Evolutionary conservation across 2,113 vertebrate species (phyloP), one percentile per base, ranked within the genome.

Genomic region (Peromyscus leucopus): DNA sequence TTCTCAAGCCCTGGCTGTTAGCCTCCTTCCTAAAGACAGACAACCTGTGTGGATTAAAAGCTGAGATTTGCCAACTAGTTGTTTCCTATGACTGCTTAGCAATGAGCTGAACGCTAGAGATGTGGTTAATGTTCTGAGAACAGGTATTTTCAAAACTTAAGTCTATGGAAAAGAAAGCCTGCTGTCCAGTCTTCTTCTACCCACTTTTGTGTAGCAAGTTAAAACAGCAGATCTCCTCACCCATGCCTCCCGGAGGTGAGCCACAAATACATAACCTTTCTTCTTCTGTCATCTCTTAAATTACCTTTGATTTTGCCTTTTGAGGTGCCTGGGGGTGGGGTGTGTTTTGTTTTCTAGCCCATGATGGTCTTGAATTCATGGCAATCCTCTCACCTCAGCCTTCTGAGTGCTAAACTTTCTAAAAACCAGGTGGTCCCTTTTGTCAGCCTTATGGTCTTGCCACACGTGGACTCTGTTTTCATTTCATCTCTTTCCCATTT

Each of bases 131-230:
- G 11, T 74, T 46, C 0, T 13, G 24, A 65, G 48, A 90, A 17
- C 9, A 42, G 71, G 72, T 83, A n/a, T 55, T 75, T 84, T 65
- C 22, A 61, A 95, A 91, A 61, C 92, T 17, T 59, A 89, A 61
- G 28, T 85, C 87, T 4, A 0, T 5, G 76, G 61, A 21, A 33
- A 31, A 39, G 33, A 61, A 65, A 79, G 59, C 15, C 33, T 33
- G 1, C 33, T 33, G 1, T 76, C 80, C 48, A 7, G 0, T 46
- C n/a, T 59, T 57, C 17, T 72, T 33, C 67, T 0, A 0, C n/a
- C n/a, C 22, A 6, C 17, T 48, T 84, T 17, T 28, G n/a, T 39
- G 57, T 63, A 16, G 57, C 7, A 26, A 39, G 42, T 84, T 26
- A 61, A 84, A 63, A 63, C 57, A 83, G 22, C 24, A 11, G 55